Evolutionary conservation across 2,888 invertebrate species (phyloP).

Genomic region (Lasioglossum marginatum): DNA sequence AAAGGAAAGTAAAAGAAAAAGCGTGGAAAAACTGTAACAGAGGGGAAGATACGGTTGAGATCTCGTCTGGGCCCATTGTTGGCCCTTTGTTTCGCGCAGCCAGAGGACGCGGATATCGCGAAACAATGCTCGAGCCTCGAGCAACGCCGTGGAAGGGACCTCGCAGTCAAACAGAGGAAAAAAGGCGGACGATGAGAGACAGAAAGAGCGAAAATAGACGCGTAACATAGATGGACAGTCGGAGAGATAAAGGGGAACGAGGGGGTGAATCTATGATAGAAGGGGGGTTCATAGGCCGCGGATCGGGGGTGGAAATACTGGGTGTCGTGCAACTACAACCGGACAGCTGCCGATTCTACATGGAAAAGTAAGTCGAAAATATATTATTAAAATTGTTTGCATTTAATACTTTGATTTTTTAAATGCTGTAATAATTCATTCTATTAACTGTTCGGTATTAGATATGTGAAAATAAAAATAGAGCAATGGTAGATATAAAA

Average conservation of each 20-base stretch:
- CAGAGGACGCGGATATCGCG: constrained; percentile 73
- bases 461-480: too few species aligned
- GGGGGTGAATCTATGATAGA: constrained; percentile 8
- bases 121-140: constrained; percentile 78
- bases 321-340: neutral
- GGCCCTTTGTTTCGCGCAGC: constrained; percentile 66
- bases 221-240: constrained; percentile 25
- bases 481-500: neutral
- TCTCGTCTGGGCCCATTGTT: constrained; percentile 69
- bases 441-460: too few species aligned
- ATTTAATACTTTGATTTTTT: neutral
- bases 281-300: constrained; percentile 15
- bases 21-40: constrained; percentile 39
- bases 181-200: constrained; percentile 36
- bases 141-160: constrained; percentile 69
- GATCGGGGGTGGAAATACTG: constrained; percentile 14
- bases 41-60: constrained; percentile 62
- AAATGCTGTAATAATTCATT: too few species aligned
- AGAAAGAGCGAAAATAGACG: constrained; percentile 16
- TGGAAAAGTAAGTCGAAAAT: neutral
- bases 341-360: neutral
- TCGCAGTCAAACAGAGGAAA: constrained; percentile 43
- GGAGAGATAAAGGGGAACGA: constrained; percentile 24
- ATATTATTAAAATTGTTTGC: neutral
- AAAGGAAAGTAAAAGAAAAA: constrained; percentile 17